Evolutionary conservation across 2,797 vertebrate species (phyloP).

Genomic region (Sparidentex hasta): DNA sequence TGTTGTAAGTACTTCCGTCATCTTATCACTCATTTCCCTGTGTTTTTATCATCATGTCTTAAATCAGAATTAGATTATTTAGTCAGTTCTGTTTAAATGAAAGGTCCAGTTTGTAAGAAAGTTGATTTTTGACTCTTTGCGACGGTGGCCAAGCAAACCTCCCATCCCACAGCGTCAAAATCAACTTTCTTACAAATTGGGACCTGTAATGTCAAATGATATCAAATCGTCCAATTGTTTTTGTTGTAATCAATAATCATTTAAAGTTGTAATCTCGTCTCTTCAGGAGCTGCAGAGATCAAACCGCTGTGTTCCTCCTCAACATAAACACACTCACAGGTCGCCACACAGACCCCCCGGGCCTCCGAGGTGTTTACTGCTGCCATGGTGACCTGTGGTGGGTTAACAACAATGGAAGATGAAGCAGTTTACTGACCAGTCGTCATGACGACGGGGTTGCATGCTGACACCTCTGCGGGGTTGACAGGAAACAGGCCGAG

Average conservation of each 20-base stretch:
- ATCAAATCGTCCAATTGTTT: neutral
- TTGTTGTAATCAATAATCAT: neutral
- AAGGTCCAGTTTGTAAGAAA: no score
- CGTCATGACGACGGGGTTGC: slow-evolving; percentile 23
- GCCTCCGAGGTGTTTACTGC: slow-evolving; percentile 59
- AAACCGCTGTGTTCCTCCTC: slow-evolving; percentile 16
- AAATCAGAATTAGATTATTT: neutral
- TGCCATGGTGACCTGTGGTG: slow-evolving; percentile 42
- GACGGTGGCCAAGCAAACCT: no score
- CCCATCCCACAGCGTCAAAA: no score
- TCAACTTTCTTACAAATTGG: no score
- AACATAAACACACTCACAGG: slow-evolving; percentile 37
- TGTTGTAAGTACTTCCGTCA: neutral
- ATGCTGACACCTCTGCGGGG: slow-evolving; percentile 37
- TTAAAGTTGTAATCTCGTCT: slow-evolving; percentile 6
- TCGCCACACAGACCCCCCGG: neutral
- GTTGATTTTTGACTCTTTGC: no score
- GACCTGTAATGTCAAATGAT: no score
- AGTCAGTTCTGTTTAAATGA: no score
- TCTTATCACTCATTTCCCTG: neutral
- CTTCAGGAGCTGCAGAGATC: slow-evolving; percentile 20
- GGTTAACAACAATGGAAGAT: slow-evolving; percentile 21
- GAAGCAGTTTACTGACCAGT: slow-evolving; percentile 47
- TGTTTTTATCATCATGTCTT: neutral
- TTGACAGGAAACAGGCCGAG: slow-evolving; percentile 61